Evolutionary conservation across 2,888 invertebrate species (phyloP), one percentile per base, ranked within the genome.

Genomic region (Hypolimnas misippus): DNA sequence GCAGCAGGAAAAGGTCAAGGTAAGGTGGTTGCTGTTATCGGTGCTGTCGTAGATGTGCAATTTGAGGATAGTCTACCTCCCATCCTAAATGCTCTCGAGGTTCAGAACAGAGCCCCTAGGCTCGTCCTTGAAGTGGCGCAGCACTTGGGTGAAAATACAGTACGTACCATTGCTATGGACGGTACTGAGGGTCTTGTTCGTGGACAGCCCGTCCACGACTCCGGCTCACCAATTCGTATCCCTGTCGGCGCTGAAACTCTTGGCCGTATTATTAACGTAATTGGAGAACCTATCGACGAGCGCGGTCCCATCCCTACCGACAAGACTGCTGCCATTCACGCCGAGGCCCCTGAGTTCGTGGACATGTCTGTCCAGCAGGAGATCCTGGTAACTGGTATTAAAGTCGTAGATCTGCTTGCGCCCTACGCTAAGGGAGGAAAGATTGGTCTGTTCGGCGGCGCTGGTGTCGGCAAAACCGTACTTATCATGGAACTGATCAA

Each of bases 11-110:
- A 80, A 67, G 81, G 74, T 55, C 77, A 93, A 76, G 96, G 97
- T 75, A 94, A 93, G 84, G 94, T 99, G 70, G 97, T 98, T 44
- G 98, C 98, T 57, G 98, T 99, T 66, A 99, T 99, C 86, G 98
- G 98, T 94, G 98, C 99, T 84, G 98, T 99, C 56, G 98, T 99
- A 62, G 99, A 99, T 85, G 98, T 99, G 10, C 98, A 98, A 86
- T 99, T 99, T 83, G 98, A 98, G 66, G 97, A 97, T 73, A 93
- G 94, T 63, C 94, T 99, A 62, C 99, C 99, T 62, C 95, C 98
- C 59, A 99, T 99, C 88, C 94, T 99, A 68, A 99, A 99, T 93
- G 98, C 98, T 62, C 93, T 99, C 77, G 98, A 99, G 88, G 98
- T 99, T 7, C 94, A 96, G 78, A 96, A 96, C 82, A 95, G 98